A percentile compares a stretch with the other conserved stretches of the same genome.
Conservation (phyloP, 1,140 invertebrate species). For the Drosophila ficusphila region DNA sequence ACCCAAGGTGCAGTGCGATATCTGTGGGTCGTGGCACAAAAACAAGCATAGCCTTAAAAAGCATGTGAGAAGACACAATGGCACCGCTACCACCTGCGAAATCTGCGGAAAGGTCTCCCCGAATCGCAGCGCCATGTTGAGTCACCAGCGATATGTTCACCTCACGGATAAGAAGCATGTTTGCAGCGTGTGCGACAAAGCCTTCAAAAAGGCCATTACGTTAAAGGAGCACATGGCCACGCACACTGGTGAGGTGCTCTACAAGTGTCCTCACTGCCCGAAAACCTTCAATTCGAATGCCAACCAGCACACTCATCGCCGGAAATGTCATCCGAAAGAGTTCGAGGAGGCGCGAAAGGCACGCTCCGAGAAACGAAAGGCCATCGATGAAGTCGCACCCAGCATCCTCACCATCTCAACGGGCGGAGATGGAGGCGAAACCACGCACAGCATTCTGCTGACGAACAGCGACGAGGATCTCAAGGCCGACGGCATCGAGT, state of each 20-base stretch:
- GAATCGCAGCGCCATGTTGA: conserved; percentile 75
- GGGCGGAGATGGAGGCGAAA: conserved; percentile 26
- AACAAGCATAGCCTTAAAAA: conserved; percentile 78
- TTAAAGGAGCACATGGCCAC: conserved; percentile 80
- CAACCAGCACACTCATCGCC: conserved; percentile 80
- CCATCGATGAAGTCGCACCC: conserved; percentile 4
- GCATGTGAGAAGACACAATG: conserved; percentile 70
- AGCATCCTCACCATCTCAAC: conserved; percentile 62
- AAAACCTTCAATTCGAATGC: conserved; percentile 82
- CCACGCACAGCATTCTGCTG: conserved; percentile 55
- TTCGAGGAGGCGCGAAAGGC: conserved; percentile 69
- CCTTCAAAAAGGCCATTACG: conserved; percentile 77
- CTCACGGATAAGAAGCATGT: conserved; percentile 55
- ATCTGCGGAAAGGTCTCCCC: conserved; percentile 78
- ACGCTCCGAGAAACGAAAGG: conserved; percentile 51
- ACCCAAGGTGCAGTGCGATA: conserved; percentile 79
- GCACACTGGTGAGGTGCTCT: conserved; percentile 80
- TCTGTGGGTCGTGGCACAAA: conserved; percentile 81
- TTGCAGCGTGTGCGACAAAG: conserved; percentile 74
- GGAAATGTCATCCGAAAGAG: conserved; percentile 79
- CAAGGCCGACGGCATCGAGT: conserved; percentile 63
- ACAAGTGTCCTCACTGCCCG: conserved; percentile 79
- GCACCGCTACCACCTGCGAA: conserved; percentile 56
- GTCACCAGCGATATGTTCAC: conserved; percentile 79
- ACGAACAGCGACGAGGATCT: conserved; percentile 41